Evolutionary conservation across 2,888 invertebrate genomes (phyloP).

Genomic region (Autographa gamma): DNA sequence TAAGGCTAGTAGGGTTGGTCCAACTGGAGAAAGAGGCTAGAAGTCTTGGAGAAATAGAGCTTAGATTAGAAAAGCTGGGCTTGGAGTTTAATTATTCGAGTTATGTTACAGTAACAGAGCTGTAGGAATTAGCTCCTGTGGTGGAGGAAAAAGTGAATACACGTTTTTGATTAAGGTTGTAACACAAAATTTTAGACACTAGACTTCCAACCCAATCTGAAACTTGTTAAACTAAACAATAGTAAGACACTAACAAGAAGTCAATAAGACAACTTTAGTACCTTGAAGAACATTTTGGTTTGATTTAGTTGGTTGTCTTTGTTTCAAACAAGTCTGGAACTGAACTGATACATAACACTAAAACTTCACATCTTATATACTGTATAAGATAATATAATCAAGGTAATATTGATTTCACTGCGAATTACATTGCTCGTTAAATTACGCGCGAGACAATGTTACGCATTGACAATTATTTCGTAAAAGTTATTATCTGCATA

Average conservation of each 20-base stretch:
- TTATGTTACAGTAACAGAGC: no score
- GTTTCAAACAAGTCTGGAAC: not conserved
- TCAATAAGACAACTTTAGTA: conserved; percentile 3
- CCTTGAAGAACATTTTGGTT: conserved; percentile 24
- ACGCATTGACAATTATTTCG: conserved; percentile 18
- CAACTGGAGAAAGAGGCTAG: no score
- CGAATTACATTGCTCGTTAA: conserved; percentile 24
- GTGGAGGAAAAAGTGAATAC: no score
- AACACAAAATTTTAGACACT: no score
- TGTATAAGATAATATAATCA: conserved; percentile 25
- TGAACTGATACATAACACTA: conserved; percentile 27
- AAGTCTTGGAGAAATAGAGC: no score
- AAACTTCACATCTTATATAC: conserved; percentile 38
- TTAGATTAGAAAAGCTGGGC: no score
- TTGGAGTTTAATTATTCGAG: no score
- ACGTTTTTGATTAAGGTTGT: no score
- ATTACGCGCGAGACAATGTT: conserved; percentile 27
- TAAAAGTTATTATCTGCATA: conserved; percentile 7
- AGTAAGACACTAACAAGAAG: not conserved
- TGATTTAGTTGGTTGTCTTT: not conserved
- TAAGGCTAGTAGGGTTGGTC: no score
- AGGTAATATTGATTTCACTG: conserved; percentile 40
- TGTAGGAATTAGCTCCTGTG: no score
- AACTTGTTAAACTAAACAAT: not conserved
- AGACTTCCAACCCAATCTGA: not conserved